phyloP scores from a whole-genome alignment of 1,140 invertebrate genomes.

The Thaumatotibia leucotreta region DNA sequence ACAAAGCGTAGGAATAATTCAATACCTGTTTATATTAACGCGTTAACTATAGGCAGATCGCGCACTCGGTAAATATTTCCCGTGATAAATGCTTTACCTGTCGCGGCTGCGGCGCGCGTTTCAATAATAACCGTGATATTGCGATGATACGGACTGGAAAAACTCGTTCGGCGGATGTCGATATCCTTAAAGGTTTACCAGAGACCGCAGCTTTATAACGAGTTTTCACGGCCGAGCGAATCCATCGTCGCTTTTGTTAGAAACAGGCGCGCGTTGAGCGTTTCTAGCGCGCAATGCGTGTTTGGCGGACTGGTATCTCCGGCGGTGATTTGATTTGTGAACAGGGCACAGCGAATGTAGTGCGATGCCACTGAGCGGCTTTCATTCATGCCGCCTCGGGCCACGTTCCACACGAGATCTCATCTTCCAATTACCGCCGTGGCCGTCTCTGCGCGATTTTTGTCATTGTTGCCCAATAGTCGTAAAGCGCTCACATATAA shows the following conservation, averaged over 20 bases:
- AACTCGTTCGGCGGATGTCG: slow-evolving; percentile 72
- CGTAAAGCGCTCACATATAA: slow-evolving; percentile 34
- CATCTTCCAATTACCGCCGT: slow-evolving; percentile 71
- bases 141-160: slow-evolving; percentile 75
- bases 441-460: slow-evolving; percentile 56
- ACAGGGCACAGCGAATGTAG: slow-evolving; percentile 35
- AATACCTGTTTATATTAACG: not conserved
- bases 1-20: not conserved
- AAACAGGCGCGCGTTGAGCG: not conserved
- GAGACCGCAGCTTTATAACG: slow-evolving; percentile 16
- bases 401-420: slow-evolving; percentile 67
- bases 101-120: slow-evolving; percentile 62
- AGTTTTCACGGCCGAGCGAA: not conserved
- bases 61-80: slow-evolving; percentile 58
- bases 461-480: slow-evolving; percentile 62
- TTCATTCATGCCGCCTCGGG: slow-evolving; percentile 72
- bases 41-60: slow-evolving; percentile 10
- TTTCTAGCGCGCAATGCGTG: slow-evolving; percentile 20
- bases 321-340: slow-evolving; percentile 18
- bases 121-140: slow-evolving; percentile 76
- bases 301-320: not conserved
- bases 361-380: slow-evolving; percentile 60
- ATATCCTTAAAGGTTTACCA: slow-evolving; percentile 67
- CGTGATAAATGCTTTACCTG: slow-evolving; percentile 71
- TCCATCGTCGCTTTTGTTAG: slow-evolving; percentile 32